These are phyloP conservation scores for Pogonognathellus flavescens DNA, from an alignment of 1,140 invertebrate species.

Conservation along the genomic window DNA sequence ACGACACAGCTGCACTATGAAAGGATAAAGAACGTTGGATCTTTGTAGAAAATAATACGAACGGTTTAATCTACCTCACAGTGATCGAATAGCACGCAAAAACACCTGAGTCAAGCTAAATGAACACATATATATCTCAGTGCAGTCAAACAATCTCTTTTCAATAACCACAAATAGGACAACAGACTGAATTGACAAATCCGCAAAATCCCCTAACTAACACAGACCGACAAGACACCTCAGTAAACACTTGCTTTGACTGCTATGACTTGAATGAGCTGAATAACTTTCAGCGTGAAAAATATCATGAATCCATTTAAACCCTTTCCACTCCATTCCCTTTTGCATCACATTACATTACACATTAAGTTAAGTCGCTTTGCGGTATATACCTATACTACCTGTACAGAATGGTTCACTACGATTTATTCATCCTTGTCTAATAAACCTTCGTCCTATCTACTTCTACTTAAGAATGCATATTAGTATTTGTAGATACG, in stretches of 20 bases:
- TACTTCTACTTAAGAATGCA: background rate
- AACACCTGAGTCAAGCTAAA: background rate
- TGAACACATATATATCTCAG: background rate
- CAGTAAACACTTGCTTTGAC: constrained; percentile 24
- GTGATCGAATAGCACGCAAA: background rate
- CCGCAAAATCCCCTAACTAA: background rate
- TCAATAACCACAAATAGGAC: background rate
- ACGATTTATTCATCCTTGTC: constrained; percentile 9
- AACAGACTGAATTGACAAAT: background rate
- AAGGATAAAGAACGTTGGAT: too few relatives aligned
- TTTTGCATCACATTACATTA: constrained; percentile 12
- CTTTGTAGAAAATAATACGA: too few relatives aligned
- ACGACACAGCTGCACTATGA: too few relatives aligned
- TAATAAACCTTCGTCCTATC: background rate
- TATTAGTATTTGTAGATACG: background rate
- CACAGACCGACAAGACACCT: constrained; percentile 35
- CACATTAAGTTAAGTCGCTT: background rate
- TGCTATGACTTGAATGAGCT: constrained; percentile 18
- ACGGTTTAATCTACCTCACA: too few relatives aligned
- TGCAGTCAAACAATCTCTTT: background rate
- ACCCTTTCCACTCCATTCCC: constrained; percentile 50
- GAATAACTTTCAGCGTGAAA: constrained; percentile 57
- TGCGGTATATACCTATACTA: background rate
- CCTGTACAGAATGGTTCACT: background rate
- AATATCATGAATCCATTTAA: constrained; percentile 56